Base-by-base conservation (phyloP, 2,888 invertebrate species). In the Campopleginae sp. region DNA sequence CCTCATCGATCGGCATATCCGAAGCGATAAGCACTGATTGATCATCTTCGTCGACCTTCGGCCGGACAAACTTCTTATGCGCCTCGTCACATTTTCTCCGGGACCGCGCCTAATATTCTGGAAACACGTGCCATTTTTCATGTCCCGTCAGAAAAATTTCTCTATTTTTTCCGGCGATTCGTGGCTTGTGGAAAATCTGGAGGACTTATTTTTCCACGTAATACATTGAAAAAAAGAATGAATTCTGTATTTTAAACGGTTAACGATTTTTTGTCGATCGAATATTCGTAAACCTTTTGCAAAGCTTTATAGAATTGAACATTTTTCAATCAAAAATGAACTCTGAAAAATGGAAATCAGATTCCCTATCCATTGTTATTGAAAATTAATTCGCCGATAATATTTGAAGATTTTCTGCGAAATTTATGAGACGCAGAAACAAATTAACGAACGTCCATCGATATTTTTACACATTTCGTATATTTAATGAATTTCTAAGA, bases 11-110 rank as follows among this genome's bases (percentile, higher is more conserved):
- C 54, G 23, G 27, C 23, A 38, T 38, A 54, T 38, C 42, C 19
- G 27, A 31, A 61, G 4, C 17, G 74, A 44, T 33, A 33, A 31
- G 33, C n/a, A 51, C 48, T 76, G 76, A 76, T 65, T 48, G 76
- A 76, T 76, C 31, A 27, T 17, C 17, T 17, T 8, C 23, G 27
- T 44, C 61, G 27, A 19, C 48, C 31, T 48, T 46, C 27, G 17
- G 7, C 42, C 3, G 27, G 10, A 27, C 61, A 27, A 44, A 44
- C 44, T 58, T 23, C 14, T 17, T 61, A 17, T 61, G 27, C 38
- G 54, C 4, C 23, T 10, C 38, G 17, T 27, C 17, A 38, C 14
- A 27, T 44, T 23, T 23, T 27, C 27, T 23, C 23, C 12, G 14
- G 27, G 14, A 58, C 23, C 14, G 10, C 54, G 54, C 27, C 12